Percentiles rank a stretch among this genome's conserved stretches.
Evolutionary conservation across 2,113 vertebrate species (phyloP).

Genomic region (Pelusios castaneus): DNA sequence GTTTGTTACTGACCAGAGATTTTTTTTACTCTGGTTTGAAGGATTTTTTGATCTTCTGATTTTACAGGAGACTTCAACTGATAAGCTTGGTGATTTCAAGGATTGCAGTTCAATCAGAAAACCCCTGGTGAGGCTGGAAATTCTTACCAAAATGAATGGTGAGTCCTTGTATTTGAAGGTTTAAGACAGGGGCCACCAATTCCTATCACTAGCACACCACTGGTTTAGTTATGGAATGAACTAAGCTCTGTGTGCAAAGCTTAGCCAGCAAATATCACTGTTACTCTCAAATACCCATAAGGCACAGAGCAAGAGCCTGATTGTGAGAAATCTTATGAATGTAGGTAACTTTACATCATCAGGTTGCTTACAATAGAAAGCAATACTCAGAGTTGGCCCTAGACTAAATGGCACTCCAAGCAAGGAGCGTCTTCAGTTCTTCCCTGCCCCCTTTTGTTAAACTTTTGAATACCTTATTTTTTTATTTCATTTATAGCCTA

Average conservation of each 20-base stretch:
- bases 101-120: constrained; percentile 56
- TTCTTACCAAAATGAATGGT: constrained; percentile 18
- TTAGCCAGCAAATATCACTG: background rate
- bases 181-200: constrained; percentile 23
- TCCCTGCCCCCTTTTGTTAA: no score
- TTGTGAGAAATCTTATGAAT: background rate
- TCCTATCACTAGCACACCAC: background rate
- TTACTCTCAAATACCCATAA: background rate
- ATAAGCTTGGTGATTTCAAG: constrained; percentile 63
- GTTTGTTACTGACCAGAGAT: constrained; percentile 35
- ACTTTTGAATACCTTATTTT: no score
- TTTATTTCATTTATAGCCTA: no score
- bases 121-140: background rate
- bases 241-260: constrained; percentile 25
- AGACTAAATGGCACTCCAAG: no score
- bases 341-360: background rate
- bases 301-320: background rate
- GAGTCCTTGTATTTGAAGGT: constrained; percentile 53
- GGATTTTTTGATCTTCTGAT: constrained; percentile 64
- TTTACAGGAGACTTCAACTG: constrained; percentile 71
- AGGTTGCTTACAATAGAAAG: background rate
- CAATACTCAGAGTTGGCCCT: no score
- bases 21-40: constrained; percentile 47
- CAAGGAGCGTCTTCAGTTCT: no score
- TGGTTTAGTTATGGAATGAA: constrained; percentile 13